Evolutionary conservation across 1,140 invertebrate species (phyloP), one percentile per base, ranked within the genome.

Genomic region (Musca domestica): DNA sequence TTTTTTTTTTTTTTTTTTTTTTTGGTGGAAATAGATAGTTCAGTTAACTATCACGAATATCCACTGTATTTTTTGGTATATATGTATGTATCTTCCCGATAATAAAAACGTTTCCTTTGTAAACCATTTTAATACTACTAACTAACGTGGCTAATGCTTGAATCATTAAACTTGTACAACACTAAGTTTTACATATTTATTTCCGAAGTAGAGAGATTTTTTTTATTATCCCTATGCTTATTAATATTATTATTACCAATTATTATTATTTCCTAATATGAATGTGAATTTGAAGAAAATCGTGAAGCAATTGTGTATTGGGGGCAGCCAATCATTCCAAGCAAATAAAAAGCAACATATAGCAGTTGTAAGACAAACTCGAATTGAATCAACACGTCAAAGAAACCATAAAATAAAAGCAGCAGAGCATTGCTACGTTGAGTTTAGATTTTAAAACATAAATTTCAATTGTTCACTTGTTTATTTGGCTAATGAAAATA

Each of bases 261-360:
- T 61, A 61, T 51, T 63, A 69, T 67, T 49, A 61, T 27, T 67
- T 22, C 51, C 54, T 9, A 68, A 23, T 2, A 61, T 51, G 17
- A 46, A 34, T 19, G 22, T 34, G 23, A 27, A 46, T 51, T 48
- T 56, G 17, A 61, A 68, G 30, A 52, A 80, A 80, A 80, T 80
- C 78, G 78, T 80, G 78, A 78, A 80, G 78, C 78, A 80, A 80
- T 80, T 80, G 78, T 80, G 78, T 80, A 80, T 78, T 80, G 78
- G 78, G 78, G 78, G 76, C 77, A 80, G 77, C 77, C 77, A 80
- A 78, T 80, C 73, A 74, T 64, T 64, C 41, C 41, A 64, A 47
- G 46, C 41, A n/a, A 48, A 48, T 46, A 20, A 64, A 23, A 64
- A 19, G 41, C 12, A 41, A 61, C 15, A 64, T n/a, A 48, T 41